Conservation (phyloP, 1,140 invertebrate species). For the Caenorhabditis latens region DNA sequence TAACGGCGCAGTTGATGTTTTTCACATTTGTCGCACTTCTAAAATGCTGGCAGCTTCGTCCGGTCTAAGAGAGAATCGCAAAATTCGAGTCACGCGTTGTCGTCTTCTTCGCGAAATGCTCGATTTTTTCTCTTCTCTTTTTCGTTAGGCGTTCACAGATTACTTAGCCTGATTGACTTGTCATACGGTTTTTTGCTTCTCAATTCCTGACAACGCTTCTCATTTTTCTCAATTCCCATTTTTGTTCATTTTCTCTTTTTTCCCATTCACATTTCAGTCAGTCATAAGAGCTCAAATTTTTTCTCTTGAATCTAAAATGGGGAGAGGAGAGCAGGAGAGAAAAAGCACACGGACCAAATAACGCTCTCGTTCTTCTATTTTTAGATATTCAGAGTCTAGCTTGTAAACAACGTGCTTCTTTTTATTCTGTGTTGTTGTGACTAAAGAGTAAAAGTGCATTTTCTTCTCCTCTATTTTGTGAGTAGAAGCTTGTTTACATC, state of each 20-base stretch:
- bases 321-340: not conserved
- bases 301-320: not conserved
- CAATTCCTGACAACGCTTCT: not conserved
- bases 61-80: constrained; percentile 13
- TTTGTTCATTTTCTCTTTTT: not conserved
- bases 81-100: constrained; percentile 41
- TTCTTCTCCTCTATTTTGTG: constrained; percentile 10
- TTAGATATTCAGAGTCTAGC: not conserved
- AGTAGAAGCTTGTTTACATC: constrained; percentile 7
- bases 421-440: constrained; percentile 25
- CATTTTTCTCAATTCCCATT: not conserved
- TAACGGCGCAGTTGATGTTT: constrained; percentile 6
- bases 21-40: constrained; percentile 41
- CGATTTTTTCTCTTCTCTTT: constrained; percentile 2
- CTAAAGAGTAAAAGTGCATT: constrained; percentile 16
- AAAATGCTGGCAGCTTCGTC: constrained; percentile 2
- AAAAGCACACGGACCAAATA: constrained; percentile 33
- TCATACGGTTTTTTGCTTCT: constrained; percentile 7
- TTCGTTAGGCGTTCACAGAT: constrained; percentile 41
- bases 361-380: constrained; percentile 50
- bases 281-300: constrained; percentile 31
- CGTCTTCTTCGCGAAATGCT: not conserved
- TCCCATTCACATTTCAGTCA: constrained; percentile 13
- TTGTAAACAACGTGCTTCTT: constrained; percentile 41
- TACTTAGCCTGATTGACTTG: constrained; percentile 47